Evolutionary conservation across 1,140 invertebrate genomes (phyloP).

Genomic region (Chrysoperla carnea): DNA sequence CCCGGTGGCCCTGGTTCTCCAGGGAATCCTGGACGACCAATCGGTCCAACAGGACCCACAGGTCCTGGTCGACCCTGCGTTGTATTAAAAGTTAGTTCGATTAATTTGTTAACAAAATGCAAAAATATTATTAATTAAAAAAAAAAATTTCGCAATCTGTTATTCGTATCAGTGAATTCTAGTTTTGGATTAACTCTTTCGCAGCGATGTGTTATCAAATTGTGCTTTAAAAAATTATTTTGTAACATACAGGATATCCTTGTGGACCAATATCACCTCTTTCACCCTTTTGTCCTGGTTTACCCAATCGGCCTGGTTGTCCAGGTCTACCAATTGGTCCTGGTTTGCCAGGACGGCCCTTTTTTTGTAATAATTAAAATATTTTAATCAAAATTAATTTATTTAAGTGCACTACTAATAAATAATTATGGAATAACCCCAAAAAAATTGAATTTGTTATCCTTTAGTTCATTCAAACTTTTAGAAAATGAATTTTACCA

Average conservation of each 20-base stretch:
- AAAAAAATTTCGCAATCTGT: constrained; percentile 13
- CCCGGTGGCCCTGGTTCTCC: constrained; percentile 17
- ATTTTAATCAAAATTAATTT: constrained; percentile 1
- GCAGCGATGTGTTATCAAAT: constrained; percentile 16
- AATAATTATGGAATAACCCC: too few relatives aligned
- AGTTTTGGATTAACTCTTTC: constrained; percentile 19
- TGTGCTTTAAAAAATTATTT: constrained; percentile 12
- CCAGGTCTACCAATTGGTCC: constrained; percentile 1
- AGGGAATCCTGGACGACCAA: constrained; percentile 15
- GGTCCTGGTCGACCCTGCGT: constrained; percentile 10
- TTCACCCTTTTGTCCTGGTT: constrained; percentile 7
- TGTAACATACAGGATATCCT: constrained; percentile 13
- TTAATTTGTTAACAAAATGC: too few relatives aligned
- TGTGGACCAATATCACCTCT: constrained; percentile 14
- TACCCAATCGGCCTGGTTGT: constrained; percentile 1
- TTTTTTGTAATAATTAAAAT: background rate
- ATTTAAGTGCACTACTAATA: too few relatives aligned
- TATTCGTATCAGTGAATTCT: constrained; percentile 13
- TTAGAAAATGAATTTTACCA: too few relatives aligned
- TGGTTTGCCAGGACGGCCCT: background rate
- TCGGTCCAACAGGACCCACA: constrained; percentile 15
- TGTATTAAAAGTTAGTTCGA: too few relatives aligned
- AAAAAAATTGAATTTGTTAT: too few relatives aligned
- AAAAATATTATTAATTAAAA: too few relatives aligned
- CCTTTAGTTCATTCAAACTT: too few relatives aligned